A percentile compares a stretch with the other conserved stretches of the same genome.
Conservation (phyloP, 1,140 invertebrate genomes). For the Periplaneta americana region DNA sequence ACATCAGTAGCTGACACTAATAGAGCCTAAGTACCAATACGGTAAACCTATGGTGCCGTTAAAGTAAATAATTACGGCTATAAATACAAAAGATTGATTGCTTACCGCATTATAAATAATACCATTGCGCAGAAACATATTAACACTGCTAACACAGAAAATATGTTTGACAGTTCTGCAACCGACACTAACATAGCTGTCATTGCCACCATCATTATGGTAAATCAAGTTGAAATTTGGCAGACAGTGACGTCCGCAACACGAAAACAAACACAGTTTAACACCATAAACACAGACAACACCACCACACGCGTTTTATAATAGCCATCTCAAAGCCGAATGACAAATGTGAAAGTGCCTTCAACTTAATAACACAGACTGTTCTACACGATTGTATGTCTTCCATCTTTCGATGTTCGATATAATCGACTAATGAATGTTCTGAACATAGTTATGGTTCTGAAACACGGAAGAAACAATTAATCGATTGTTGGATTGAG, state of each 20-base stretch:
- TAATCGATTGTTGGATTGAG: too few relatives aligned
- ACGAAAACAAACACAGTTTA: background rate
- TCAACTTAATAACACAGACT: background rate
- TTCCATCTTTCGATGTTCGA: background rate
- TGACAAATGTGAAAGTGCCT: slow-evolving; percentile 5
- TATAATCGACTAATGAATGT: too few relatives aligned
- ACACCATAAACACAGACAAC: background rate
- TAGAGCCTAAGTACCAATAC: too few relatives aligned
- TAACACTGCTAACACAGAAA: slow-evolving; percentile 58
- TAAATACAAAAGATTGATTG: background rate
- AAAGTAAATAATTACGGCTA: too few relatives aligned
- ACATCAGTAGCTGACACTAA: too few relatives aligned
- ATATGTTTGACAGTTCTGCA: slow-evolving; percentile 63
- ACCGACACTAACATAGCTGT: slow-evolving; percentile 56
- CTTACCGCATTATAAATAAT: slow-evolving; percentile 53
- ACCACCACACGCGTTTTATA: background rate
- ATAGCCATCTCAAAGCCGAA: background rate
- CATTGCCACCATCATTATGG: slow-evolving; percentile 35
- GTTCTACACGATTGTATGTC: background rate
- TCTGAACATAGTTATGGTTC: too few relatives aligned
- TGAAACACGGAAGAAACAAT: too few relatives aligned
- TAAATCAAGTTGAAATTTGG: slow-evolving; percentile 2
- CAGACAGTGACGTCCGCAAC: background rate
- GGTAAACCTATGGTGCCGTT: too few relatives aligned
- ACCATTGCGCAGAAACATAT: slow-evolving; percentile 56